Conservation (phyloP, 2,888 invertebrate genomes). For the Melinopterus prodromus region DNA sequence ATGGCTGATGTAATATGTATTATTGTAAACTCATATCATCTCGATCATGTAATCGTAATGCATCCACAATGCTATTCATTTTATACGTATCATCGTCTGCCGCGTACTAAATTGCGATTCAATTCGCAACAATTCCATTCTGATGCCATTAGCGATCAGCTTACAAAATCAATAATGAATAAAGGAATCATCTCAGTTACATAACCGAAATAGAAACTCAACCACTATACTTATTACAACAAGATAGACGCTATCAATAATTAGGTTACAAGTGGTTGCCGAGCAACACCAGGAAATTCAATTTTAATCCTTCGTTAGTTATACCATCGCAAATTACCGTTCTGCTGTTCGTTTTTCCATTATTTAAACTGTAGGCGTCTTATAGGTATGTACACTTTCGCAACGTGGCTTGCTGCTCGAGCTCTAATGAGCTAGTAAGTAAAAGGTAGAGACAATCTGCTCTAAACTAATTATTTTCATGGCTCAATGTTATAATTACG, state of each 20-base stretch:
- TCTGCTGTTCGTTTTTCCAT: not conserved
- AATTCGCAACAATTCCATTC: not conserved
- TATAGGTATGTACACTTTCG: not conserved
- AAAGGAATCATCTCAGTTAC: constrained; percentile 4
- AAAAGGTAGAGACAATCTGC: constrained; percentile 4
- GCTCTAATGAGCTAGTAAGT: not conserved
- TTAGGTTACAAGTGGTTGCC: not conserved
- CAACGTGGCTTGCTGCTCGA: not conserved
- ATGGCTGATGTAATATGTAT: no score
- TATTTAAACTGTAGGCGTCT: not conserved
- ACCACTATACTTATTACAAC: not conserved
- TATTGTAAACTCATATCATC: no score
- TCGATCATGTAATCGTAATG: not conserved
- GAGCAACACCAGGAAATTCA: not conserved
- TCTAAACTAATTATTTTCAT: not conserved
- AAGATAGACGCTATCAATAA: not conserved
- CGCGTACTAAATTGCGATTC: not conserved
- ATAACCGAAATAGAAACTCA: not conserved
- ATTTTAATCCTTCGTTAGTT: not conserved
- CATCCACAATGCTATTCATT: not conserved
- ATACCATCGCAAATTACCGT: not conserved
- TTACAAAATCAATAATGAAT: not conserved
- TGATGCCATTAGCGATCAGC: not conserved
- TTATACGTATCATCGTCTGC: not conserved
- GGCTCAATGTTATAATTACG: not conserved